Evolutionary conservation across 2,888 invertebrate genomes (phyloP).

Genomic region (Drosophila imparisetae): DNA sequence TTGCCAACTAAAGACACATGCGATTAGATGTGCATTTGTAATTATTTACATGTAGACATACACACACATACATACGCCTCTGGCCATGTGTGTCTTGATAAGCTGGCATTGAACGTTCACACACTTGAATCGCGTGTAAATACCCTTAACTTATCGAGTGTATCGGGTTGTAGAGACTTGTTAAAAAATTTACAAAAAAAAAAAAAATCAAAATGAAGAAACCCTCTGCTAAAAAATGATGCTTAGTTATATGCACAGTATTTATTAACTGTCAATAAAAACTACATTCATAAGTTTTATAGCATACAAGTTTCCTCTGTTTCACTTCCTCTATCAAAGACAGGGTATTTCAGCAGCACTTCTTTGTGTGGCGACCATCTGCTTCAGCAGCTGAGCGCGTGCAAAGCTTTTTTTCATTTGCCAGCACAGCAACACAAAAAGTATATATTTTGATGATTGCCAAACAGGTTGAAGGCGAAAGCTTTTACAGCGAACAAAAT

Average conservation of each 20-base stretch:
- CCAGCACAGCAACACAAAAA: constrained; percentile 67
- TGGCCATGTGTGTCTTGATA: constrained; percentile 39
- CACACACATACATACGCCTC: not conserved
- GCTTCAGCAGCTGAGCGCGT: constrained; percentile 70
- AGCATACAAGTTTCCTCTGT: not conserved
- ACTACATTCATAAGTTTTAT: not conserved
- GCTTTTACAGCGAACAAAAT: constrained; percentile 56
- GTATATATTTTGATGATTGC: constrained; percentile 62
- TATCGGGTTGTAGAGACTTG: not conserved
- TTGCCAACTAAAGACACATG: not conserved
- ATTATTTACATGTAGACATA: not conserved
- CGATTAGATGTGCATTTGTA: constrained; percentile 7
- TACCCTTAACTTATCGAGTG: constrained; percentile 19
- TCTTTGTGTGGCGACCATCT: constrained; percentile 13
- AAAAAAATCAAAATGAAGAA: not conserved
- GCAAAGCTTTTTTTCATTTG: constrained; percentile 65
- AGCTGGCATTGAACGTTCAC: constrained; percentile 47
- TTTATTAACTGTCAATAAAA: not conserved
- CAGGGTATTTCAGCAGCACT: constrained; percentile 19
- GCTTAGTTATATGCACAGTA: not conserved
- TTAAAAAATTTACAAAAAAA: not conserved
- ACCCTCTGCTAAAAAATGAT: not conserved
- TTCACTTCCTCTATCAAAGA: not conserved
- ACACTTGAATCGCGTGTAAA: constrained; percentile 18
- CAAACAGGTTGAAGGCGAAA: constrained; percentile 72